Base-by-base conservation (phyloP, 2,888 invertebrate genomes). In the Nycteola revayana region DNA sequence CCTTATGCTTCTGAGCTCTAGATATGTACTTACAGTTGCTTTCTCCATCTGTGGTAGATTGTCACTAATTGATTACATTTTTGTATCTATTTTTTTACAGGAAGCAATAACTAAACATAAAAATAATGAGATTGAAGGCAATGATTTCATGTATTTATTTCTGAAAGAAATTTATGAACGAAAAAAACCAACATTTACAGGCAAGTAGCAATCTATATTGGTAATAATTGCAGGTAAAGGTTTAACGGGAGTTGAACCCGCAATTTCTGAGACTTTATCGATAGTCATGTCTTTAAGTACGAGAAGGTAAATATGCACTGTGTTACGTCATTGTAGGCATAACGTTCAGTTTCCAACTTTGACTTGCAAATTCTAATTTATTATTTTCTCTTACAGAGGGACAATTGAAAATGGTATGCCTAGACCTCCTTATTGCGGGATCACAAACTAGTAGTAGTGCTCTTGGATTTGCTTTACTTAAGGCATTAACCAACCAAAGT, bases 381-480 rank as follows among this genome's bases (percentile, higher is more conserved):
- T n/a, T 30, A 18, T n/a, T 18, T 25, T 14, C 38, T 21, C 33
- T 70, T 68, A 11, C 71, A 88, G 88, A 85, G 32, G 78, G 82
- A 25, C 88, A 89, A 51, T 61, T 89, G 9, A 81, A 75, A 55
- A 60, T 74, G 1, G 75, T 93, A 1, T 93, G 93, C 49, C 66
- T 94, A 53, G 94, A 94, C 62, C 72, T 94, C 9, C 88, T 94
- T 27, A 90, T 93, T 75, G 94, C 94, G n/a, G 94, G 94, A 0
- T 90, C 92, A 0, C 93, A 93, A 67, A 94, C 94, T 0, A 93
- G 93, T 0, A 92, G 92, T 42, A 93, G 92, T 52, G 86, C 91
- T 0, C 67, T 94, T 23, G 89, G 91, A 25, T 92, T 91, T 54
- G 89, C 91, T 0, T 72, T 94, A 28, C 71, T 93, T 2, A 89